Evolutionary conservation across 1,140 invertebrate genomes (phyloP).

Genomic region (Zelostemma sp.): DNA sequence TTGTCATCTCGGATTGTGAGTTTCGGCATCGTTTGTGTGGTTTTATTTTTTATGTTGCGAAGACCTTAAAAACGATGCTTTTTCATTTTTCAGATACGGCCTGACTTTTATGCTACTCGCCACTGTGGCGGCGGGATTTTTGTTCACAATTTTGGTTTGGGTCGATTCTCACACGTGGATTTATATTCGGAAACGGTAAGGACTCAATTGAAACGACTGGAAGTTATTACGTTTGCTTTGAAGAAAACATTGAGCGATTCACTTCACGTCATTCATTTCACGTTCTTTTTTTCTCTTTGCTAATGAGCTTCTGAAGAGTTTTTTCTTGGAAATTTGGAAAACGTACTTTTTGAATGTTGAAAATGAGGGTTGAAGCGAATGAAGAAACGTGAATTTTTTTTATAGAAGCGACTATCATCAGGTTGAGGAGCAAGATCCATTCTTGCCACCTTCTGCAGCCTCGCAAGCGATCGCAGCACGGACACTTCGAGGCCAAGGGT

Average conservation of each 20-base stretch:
- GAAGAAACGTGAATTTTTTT: slow-evolving; percentile 41
- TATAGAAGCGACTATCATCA: slow-evolving; percentile 79
- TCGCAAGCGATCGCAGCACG: slow-evolving; percentile 76
- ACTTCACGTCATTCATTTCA: no score
- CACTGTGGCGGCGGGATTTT: slow-evolving; percentile 84
- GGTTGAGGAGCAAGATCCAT: slow-evolving; percentile 82
- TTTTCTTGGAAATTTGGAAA: no score
- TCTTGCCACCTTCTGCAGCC: slow-evolving; percentile 75
- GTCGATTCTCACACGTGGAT: slow-evolving; percentile 97
- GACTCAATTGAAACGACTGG: no score
- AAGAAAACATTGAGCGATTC: no score
- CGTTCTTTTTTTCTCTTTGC: no score
- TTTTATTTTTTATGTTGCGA: no score
- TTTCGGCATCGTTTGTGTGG: slow-evolving; percentile 30
- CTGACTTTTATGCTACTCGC: slow-evolving; percentile 87
- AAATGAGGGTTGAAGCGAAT: no score
- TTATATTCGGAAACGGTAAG: slow-evolving; percentile 92
- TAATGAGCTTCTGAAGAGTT: no score
- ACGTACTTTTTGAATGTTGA: no score
- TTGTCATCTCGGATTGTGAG: slow-evolving; percentile 84
- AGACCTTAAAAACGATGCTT: no score
- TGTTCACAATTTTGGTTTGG: slow-evolving; percentile 92
- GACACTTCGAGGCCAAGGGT: slow-evolving; percentile 76
- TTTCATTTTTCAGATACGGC: slow-evolving; percentile 72
- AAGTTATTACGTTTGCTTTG: no score